Conservation (phyloP, 2,113 vertebrate species). For the Dasypus novemcinctus region DNA sequence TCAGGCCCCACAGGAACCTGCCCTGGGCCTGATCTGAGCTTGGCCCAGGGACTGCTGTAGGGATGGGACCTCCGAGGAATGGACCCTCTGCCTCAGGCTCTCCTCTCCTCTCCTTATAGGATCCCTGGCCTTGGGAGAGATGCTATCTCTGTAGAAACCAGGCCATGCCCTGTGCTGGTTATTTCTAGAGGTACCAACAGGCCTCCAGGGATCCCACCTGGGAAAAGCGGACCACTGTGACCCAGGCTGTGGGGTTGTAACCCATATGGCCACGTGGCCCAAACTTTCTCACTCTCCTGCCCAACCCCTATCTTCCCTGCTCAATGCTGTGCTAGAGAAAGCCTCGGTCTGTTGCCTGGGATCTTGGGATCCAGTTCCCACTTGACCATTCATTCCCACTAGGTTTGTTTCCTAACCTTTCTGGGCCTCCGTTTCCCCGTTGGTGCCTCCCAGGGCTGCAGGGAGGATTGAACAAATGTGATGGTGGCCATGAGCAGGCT, state of each 20-base stretch:
- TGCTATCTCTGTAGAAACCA: background rate
- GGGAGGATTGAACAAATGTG: background rate
- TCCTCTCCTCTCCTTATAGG: background rate
- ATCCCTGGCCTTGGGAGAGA: background rate
- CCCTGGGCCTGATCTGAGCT: too few relatives aligned
- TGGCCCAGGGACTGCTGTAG: background rate
- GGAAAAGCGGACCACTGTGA: accelerated
- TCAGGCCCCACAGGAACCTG: background rate
- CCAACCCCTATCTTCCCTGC: too few relatives aligned
- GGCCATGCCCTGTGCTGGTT: background rate
- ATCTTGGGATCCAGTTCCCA: background rate
- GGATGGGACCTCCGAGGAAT: accelerated
- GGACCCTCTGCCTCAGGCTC: background rate
- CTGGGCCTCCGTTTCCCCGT: background rate
- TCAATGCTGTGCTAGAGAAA: too few relatives aligned
- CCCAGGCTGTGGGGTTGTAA: background rate
- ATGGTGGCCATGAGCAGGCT: background rate
- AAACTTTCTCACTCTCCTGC: too few relatives aligned
- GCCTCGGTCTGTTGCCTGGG: too few relatives aligned
- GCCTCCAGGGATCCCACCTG: background rate
- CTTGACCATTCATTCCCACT: background rate
- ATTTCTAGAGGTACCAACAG: accelerated
- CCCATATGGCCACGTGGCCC: background rate
- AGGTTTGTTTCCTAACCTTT: too few relatives aligned
- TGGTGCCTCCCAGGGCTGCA: background rate